Evolutionary conservation across 2,888 invertebrate genomes (phyloP), one percentile per base, ranked within the genome.

Genomic region (Autographa pulchrina): DNA sequence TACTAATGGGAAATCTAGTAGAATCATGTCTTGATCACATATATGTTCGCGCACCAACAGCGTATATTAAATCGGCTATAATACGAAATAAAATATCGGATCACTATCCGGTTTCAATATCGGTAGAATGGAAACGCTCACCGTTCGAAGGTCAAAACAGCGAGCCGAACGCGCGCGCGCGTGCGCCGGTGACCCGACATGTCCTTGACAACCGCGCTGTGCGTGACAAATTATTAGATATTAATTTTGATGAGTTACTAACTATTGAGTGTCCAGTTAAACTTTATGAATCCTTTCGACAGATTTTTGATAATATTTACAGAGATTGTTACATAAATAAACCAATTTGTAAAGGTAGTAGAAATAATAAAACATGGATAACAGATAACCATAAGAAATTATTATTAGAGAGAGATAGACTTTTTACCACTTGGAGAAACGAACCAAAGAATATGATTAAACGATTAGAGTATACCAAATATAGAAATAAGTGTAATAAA

Each of bases 361-460:
- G 62, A 43, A 62, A 62, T 16, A 62, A 43, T 62, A 62, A 62
- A 41, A 8, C 20, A 2, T 62, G 62, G 41, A 14, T 62, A 25
- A 62, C 6, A 5, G 18, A 62, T 20, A 14, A 43, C 0, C 25
- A n/a, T 62, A 61, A 61, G 38, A 61, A 41, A 38, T 41, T n/a
- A 43, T 25, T 14, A 14, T 43, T 14, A n/a, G n/a, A n/a, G n/a
- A n/a, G n/a, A n/a, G n/a, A n/a, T n/a, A n/a, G n/a, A n/a, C n/a
- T n/a, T n/a, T 43, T 62, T 62, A 9, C 7, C 0, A 25, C 14
- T 43, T 41, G 43, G 43, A 14, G 20, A 5, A 38, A 38, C 11
- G 61, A 61, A 9, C 41, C 61, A 38, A 61, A 61, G 20, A 61
- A 61, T 41, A 61, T 61, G 61, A 7, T 62, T 25, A 62, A 62